Evolutionary conservation across 2,113 vertebrate species (phyloP).

Genomic region (Vulpes ferrilata): DNA sequence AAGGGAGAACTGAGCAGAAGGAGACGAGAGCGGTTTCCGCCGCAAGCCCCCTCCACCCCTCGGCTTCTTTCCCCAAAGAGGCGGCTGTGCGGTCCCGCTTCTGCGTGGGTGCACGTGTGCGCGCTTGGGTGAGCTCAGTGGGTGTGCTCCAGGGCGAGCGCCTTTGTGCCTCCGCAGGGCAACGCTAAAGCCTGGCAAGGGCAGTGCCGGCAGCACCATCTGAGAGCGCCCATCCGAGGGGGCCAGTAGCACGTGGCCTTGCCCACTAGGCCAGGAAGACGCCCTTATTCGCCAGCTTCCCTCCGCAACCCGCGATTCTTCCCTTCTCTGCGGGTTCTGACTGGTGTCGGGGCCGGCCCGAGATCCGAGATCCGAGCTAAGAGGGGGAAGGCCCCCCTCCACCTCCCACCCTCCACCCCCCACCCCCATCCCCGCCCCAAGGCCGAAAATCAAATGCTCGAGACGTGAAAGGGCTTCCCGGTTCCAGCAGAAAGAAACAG

Average conservation of each 20-base stretch:
- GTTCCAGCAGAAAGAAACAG: background rate
- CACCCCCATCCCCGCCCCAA: too few species aligned
- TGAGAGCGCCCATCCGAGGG: background rate
- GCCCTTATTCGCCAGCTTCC: background rate
- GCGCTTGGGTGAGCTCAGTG: background rate
- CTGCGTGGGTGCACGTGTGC: background rate
- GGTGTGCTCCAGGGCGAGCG: background rate
- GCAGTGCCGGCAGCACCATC: background rate
- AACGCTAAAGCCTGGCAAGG: background rate
- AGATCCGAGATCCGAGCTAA: rapidly evolving
- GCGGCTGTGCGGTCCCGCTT: background rate
- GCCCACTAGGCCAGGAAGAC: background rate
- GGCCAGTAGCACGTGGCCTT: background rate
- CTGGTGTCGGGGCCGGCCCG: background rate
- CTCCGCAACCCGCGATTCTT: background rate
- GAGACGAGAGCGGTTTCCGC: background rate
- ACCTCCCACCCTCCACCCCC: background rate
- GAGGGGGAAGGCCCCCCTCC: background rate
- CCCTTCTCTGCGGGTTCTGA: background rate
- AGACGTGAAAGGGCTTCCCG: background rate
- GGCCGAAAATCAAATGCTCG: background rate
- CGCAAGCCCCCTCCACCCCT: background rate
- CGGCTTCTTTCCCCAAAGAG: background rate
- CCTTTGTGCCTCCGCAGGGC: background rate
- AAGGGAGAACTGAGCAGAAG: background rate